phyloP scores from a whole-genome alignment of 2,888 invertebrate genomes.

The Eupeodes luniger region DNA sequence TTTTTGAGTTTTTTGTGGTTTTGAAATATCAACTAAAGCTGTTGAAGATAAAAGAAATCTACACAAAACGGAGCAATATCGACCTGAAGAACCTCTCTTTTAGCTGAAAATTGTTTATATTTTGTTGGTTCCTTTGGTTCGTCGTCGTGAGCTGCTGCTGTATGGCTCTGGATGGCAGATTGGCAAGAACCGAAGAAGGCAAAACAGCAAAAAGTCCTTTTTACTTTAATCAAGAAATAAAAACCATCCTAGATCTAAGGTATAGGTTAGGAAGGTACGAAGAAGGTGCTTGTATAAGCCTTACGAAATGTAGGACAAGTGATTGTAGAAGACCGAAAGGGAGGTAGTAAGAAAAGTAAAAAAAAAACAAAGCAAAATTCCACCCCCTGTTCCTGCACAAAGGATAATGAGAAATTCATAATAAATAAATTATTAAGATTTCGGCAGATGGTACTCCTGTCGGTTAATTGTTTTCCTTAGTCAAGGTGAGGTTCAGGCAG shows the following conservation, averaged over 20 bases:
- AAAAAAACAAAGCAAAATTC: constrained; percentile 58
- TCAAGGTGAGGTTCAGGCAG: constrained; percentile 43
- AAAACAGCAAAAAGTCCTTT: constrained; percentile 40
- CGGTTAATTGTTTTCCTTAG: constrained; percentile 73
- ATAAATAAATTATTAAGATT: constrained; percentile 77
- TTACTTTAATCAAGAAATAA: constrained; percentile 48
- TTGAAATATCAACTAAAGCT: constrained; percentile 21
- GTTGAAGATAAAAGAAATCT: constrained; percentile 14
- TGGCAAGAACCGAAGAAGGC: constrained; percentile 23
- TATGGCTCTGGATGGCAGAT: constrained; percentile 10
- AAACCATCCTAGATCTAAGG: constrained; percentile 6
- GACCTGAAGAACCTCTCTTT: constrained; percentile 50
- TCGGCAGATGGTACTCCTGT: constrained; percentile 75
- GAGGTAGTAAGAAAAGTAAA: neutral
- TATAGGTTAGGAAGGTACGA: no score
- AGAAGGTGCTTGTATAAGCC: neutral
- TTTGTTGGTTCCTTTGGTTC: no score
- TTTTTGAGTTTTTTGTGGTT: neutral
- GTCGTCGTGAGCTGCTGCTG: neutral
- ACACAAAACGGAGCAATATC: constrained; percentile 54
- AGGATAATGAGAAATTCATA: constrained; percentile 76
- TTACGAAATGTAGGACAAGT: neutral
- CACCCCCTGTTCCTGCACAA: constrained; percentile 32
- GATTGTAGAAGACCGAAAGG: neutral
- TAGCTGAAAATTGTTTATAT: constrained; percentile 11